Base-by-base conservation (phyloP, 2,113 vertebrate species). In the Oncorhynchus nerka region DNA sequence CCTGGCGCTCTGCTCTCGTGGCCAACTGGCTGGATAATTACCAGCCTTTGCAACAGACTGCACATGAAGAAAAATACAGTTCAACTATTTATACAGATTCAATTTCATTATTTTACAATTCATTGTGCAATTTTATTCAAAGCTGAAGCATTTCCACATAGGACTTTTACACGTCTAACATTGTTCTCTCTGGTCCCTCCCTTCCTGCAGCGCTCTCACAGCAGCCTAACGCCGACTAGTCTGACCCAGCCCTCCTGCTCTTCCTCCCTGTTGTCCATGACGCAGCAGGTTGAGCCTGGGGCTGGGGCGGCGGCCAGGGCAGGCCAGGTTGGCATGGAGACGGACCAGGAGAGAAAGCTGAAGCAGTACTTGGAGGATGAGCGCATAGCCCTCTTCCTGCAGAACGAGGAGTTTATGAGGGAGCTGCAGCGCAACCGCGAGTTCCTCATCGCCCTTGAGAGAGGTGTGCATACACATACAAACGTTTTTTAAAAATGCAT, bases 341-440 rank as follows among this genome's bases (percentile, higher is more conserved):
- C 87, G 2, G 97, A 97, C 82, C 96, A 96, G 86, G 97, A 99
- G 82, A 91, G 94, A 55, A 95, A 94, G 3, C 94, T 97, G 87
- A 98, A 97, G 89, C 97, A 98, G 92, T 99, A 99, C 87, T 90
- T 98, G 86, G 96, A 99, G 64, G 97, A 99, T 0, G 97, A 99
- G 89, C 94, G 97, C 34, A 96, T 99, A 0, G 97, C 97, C 0
- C 95, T 99, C 13, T 98, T 98, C 85, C 92, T 99, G 84, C 97
- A 99, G 88, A 99, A 99, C 0, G 97, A 99, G 45, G 97, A 99
- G 91, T 99, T 99, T 82, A 98, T 99, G 97, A 96, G 92, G 86
- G 97, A 99, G 87, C 93, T 99, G 74, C 97, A 98, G 87, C 94
- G 97, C 66, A 99, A 99, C 88, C 88, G 95, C 0, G 97, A 99